Percentiles rank a stretch among this genome's conserved stretches.
Conservation (phyloP, 2,113 vertebrate species). For the Suricata suricatta region DNA sequence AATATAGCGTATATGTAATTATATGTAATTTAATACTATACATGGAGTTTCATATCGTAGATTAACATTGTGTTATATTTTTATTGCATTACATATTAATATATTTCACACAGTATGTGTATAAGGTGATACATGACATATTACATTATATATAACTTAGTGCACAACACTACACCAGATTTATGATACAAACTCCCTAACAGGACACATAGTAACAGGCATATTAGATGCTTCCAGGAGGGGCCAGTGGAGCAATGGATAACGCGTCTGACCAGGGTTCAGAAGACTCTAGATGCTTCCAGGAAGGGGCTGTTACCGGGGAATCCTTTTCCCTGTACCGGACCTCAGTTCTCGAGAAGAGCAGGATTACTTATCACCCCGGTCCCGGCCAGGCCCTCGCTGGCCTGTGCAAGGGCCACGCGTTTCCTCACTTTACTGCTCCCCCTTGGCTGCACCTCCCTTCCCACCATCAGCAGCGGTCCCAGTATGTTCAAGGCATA, state of each 20-base stretch:
- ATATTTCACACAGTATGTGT: not conserved
- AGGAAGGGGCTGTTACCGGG: not conserved
- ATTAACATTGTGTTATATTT: not conserved
- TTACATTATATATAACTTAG: not conserved
- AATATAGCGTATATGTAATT: not conserved
- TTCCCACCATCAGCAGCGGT: not conserved
- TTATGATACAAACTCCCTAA: not conserved
- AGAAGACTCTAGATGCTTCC: not conserved
- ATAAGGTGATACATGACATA: not conserved
- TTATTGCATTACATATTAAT: not conserved
- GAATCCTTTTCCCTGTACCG: not conserved
- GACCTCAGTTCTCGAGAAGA: not conserved
- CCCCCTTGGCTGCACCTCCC: not conserved
- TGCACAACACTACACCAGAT: not conserved
- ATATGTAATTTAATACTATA: not conserved
- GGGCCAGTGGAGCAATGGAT: too few species aligned
- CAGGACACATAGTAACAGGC: not conserved
- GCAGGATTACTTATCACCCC: too few species aligned
- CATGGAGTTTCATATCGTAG: not conserved
- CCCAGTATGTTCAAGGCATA: not conserved
- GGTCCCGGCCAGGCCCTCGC: accelerated
- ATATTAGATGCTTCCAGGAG: not conserved
- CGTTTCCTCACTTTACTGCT: not conserved
- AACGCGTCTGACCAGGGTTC: too few species aligned
- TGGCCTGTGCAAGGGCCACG: not conserved